These are phyloP conservation scores for Perizoma flavofasciatum DNA, from an alignment of 2,888 invertebrate genomes.

Conservation along the genomic window DNA sequence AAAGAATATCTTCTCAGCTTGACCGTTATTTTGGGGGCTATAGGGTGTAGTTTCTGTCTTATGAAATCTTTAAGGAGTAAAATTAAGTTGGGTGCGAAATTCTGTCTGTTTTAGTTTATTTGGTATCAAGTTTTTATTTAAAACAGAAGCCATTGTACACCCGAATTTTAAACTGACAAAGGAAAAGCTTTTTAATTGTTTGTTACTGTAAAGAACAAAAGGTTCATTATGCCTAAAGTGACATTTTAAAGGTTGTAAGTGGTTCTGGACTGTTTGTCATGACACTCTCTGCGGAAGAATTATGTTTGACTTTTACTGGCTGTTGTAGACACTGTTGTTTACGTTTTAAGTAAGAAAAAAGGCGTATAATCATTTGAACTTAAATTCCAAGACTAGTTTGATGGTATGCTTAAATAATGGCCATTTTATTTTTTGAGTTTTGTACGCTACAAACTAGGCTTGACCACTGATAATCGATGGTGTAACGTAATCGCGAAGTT, in stretches of 20 bases:
- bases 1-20: not conserved
- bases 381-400: too few species aligned
- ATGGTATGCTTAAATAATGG: too few species aligned
- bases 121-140: constrained; percentile 23
- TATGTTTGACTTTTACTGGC: too few species aligned
- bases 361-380: too few species aligned
- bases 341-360: too few species aligned
- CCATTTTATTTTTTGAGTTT: not conserved
- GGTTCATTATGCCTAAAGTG: constrained; percentile 4
- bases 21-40: not conserved
- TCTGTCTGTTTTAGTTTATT: constrained; percentile 20
- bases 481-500: too few species aligned
- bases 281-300: too few species aligned
- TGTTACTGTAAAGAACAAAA: not conserved
- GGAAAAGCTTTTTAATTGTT: constrained; percentile 17
- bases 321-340: too few species aligned
- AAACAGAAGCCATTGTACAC: constrained; percentile 28
- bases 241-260: too few species aligned
- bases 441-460: too few species aligned
- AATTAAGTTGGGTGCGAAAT: constrained; percentile 21
- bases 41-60: constrained; percentile 9
- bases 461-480: too few species aligned
- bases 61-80: not conserved
- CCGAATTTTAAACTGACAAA: constrained; percentile 12
- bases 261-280: too few species aligned